A percentile compares a stretch with the other conserved stretches of the same genome.
Evolutionary conservation across 2,113 vertebrate species (phyloP).

Genomic region (Narcine bancroftii): DNA sequence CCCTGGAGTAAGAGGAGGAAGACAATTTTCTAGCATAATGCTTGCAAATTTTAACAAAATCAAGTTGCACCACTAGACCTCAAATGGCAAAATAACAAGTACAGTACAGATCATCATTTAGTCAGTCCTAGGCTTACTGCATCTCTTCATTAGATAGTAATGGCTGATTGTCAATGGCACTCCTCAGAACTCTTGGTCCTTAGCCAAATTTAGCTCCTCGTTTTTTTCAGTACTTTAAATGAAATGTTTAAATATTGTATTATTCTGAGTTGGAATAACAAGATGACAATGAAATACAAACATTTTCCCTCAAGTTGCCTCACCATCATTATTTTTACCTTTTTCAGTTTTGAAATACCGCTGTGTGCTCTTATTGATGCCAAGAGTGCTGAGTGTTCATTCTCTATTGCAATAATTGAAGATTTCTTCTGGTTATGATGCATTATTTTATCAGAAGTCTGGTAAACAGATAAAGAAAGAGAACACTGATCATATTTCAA

Average conservation of each 20-base stretch:
- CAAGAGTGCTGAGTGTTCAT: constrained; percentile 71
- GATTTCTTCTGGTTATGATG: constrained; percentile 50
- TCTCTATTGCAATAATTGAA: constrained; percentile 57
- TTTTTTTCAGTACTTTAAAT: background rate
- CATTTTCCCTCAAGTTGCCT: background rate
- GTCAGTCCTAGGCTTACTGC: too few species aligned
- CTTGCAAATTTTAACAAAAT: too few species aligned
- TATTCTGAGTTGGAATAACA: background rate
- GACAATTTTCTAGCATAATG: too few species aligned
- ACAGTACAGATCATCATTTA: too few species aligned
- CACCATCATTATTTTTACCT: constrained; percentile 56
- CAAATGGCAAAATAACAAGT: too few species aligned
- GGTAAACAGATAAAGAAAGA: constrained; percentile 36
- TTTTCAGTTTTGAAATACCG: constrained; percentile 61
- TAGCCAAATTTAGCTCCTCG: too few species aligned
- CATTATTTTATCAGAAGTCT: constrained; percentile 55
- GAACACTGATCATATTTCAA: background rate
- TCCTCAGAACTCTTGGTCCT: too few species aligned
- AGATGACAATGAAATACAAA: constrained; percentile 40
- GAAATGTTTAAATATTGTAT: background rate
- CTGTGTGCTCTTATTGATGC: constrained; percentile 75
- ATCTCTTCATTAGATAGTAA: too few species aligned
- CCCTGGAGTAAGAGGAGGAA: too few species aligned
- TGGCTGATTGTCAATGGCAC: too few species aligned
- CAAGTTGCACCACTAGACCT: too few species aligned